A percentile compares a stretch with the other conserved stretches of the same genome.
phyloP scores from a whole-genome alignment of 1,140 invertebrate species.

The Battus philenor region DNA sequence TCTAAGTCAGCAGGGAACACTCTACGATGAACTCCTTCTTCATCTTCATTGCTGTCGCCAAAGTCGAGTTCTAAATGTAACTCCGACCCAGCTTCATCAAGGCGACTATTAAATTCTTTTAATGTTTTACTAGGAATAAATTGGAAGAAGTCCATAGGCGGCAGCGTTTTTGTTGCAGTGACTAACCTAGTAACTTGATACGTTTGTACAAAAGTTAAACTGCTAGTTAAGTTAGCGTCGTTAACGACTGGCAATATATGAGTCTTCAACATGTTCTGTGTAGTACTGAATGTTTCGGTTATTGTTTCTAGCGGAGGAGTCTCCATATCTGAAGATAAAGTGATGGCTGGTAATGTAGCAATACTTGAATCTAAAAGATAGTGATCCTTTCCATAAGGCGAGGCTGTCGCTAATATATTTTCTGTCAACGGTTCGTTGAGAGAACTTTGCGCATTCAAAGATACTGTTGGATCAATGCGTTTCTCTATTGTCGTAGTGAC shows the following conservation, averaged over 20 bases:
- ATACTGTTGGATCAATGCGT: constrained; percentile 79
- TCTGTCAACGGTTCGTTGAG: constrained; percentile 87
- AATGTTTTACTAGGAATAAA: constrained; percentile 91
- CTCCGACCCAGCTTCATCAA: constrained; percentile 92
- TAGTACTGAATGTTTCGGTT: constrained; percentile 94
- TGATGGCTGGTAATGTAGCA: constrained; percentile 87
- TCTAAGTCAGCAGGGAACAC: constrained; percentile 80
- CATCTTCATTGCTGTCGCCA: constrained; percentile 86
- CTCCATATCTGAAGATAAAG: constrained; percentile 82
- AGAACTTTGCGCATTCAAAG: constrained; percentile 76
- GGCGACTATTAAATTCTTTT: constrained; percentile 90
- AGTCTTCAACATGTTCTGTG: constrained; percentile 90
- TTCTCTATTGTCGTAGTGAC: constrained; percentile 89
- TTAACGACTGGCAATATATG: constrained; percentile 89
- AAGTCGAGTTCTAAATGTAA: constrained; percentile 89
- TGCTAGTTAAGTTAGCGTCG: constrained; percentile 82
- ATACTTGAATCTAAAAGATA: constrained; percentile 84
- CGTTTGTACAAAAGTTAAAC: constrained; percentile 89
- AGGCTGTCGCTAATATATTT: constrained; percentile 89
- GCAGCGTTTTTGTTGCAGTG: constrained; percentile 91
- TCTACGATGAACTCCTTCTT: constrained; percentile 79
- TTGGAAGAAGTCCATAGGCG: constrained; percentile 90
- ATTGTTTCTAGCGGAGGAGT: constrained; percentile 90
- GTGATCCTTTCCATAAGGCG: constrained; percentile 83
- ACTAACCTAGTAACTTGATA: constrained; percentile 91